Evolutionary conservation across 2,888 invertebrate genomes (phyloP), one percentile per base, ranked within the genome.

Genomic region (Hesperia comma): DNA sequence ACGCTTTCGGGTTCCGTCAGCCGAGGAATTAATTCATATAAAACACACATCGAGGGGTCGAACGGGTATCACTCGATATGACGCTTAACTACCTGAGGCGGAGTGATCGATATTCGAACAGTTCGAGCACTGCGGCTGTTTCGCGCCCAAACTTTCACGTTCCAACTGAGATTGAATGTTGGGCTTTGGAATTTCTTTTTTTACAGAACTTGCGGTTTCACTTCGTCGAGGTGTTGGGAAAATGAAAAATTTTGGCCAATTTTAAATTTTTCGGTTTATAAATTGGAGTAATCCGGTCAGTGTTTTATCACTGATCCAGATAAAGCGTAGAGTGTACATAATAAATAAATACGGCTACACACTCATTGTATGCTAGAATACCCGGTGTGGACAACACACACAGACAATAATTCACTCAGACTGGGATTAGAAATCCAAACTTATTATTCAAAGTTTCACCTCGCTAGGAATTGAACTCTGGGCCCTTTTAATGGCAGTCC

Each of bases 1-100:
- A 80, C 86, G 91, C 90, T 92, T 92, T 92, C 77, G 85, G 77
- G 78, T 63, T 77, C 88, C 79, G 82, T 87, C 87, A 88, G 83
- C 88, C 90, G 90, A 85, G 77, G 92, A 92, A 92, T 92, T 91
- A 92, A 92, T 92, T 92, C 88, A 90, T 89, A 90, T 89, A 92
- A 90, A 90, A 92, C 87, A 87, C 84, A 67, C 55, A 67, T 67
- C 66, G 66, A 66, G 61, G 66, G 66, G 66, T 41, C 66, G 66
- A 67, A 67, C 66, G 66, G 66, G 68, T 72, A 72, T 74, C 72
- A 69, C 63, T 74, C 68, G 70, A 74, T 72, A 71, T 68, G 63
- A 67, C 53, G 68, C 69, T 68, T 63, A 63, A 68, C 58, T 68
- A 67, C 61, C 67, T 69, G 63, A 67, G 53, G 63, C 62, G 49